These are phyloP conservation scores for Anser cygnoides DNA, from an alignment of 2,113 vertebrate genomes.

Conservation along the genomic window DNA sequence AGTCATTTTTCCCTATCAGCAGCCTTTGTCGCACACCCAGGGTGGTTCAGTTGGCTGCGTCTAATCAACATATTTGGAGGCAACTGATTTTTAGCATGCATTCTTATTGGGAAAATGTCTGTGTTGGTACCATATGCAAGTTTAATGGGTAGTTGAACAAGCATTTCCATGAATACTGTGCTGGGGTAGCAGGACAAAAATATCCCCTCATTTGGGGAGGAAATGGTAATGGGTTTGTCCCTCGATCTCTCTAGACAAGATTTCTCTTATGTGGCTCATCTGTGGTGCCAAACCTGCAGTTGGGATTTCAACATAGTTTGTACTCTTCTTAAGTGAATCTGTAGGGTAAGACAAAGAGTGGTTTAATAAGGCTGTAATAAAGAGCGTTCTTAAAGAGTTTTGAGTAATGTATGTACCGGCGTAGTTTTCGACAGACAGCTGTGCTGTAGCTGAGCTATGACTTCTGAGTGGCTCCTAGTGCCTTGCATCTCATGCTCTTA, in stretches of 20 bases:
- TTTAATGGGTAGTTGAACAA: not conserved
- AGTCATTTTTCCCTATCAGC: not conserved
- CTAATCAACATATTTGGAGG: not conserved
- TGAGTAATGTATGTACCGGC: accelerated
- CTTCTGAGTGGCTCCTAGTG: not conserved
- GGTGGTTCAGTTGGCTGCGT: not conserved
- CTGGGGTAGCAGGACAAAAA: not conserved
- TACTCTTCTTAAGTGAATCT: not conserved
- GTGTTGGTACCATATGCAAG: not conserved
- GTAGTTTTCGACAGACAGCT: not conserved
- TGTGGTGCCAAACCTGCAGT: not conserved
- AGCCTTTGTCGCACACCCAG: not conserved
- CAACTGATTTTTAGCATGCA: not conserved
- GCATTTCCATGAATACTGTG: not conserved
- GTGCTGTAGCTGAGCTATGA: not conserved
- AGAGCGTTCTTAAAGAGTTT: not conserved
- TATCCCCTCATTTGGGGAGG: accelerated
- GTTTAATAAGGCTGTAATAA: not conserved
- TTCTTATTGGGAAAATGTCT: not conserved
- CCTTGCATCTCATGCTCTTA: not conserved
- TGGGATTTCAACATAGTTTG: not conserved
- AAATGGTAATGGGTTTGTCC: not conserved
- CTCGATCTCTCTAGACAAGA: not conserved
- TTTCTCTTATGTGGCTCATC: not conserved
- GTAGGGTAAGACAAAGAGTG: not conserved